Base-by-base conservation (phyloP, 2,113 vertebrate genomes). In the Rhinoderma darwinii region DNA sequence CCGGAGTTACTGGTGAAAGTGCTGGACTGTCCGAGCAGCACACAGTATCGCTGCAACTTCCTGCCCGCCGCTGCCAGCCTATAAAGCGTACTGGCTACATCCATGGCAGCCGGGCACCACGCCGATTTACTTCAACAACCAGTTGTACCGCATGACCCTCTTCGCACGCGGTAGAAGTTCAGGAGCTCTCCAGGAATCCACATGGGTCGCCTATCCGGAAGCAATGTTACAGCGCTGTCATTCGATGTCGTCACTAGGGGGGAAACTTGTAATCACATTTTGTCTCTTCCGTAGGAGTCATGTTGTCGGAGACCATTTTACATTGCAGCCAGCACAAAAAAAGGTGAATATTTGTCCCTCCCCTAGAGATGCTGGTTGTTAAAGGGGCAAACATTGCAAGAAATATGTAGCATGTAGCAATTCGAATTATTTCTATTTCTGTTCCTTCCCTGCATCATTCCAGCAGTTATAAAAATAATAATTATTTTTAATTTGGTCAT, bases 131-230 rank as follows among this genome's bases (percentile, higher is more conserved):
- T 66, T 7, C 43, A 15, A 2, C 25, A 41, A 32, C 15, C 15
- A 35, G 2, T 14, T 44, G 15, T 44, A 25, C 39, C 12, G 9
- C 22, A 56, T 84, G 47, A 39, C 82, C 50, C 82, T 74, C 35
- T 0, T 12, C 2, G 1, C 10, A 14, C 51, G 11, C 39, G 2
- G 51, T 43, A 75, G 8, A 32, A 1, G 66, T 10, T 15, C 50
- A 59, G 51, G 50, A 5, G 7, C 20, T 25, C 14, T 17, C 2
- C n/a, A 41, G 5, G 5, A 15, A 9, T 76, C 44, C 83, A 84
- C 83, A 47, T 84, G 83, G 51, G 70, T 61, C 56, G 1, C 43
- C 15, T 5, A 72, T 61, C 72, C 72, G 83, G 83, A 76, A 76
- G 50, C 51, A 32, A 22, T 18, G 27, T 17, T n/a, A 3, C 3